Evolutionary conservation across 2,888 invertebrate genomes (phyloP).

Genomic region (Mythimna lalbum): DNA sequence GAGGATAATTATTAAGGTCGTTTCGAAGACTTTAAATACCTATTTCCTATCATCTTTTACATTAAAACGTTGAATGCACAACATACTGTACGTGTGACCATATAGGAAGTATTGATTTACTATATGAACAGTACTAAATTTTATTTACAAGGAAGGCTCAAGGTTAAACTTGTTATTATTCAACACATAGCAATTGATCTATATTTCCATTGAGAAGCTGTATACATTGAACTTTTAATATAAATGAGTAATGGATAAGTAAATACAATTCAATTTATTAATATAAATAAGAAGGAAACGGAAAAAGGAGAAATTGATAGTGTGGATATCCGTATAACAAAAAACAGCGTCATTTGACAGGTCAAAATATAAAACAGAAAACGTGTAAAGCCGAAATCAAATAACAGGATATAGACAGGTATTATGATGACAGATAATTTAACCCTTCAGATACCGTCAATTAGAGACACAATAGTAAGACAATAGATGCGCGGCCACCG

Average conservation of each 20-base stretch:
- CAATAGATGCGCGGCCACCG: no score
- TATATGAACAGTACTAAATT: neutral
- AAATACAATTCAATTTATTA: no score
- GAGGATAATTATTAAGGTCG: slow-evolving; percentile 22
- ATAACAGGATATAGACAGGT: neutral
- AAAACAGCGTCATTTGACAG: neutral
- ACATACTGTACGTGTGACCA: neutral
- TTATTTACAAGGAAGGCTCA: slow-evolving; percentile 24
- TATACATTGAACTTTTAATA: neutral
- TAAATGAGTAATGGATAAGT: no score
- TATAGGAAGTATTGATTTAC: neutral
- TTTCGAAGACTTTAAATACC: slow-evolving; percentile 19
- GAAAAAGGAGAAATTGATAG: neutral
- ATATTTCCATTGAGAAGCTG: slow-evolving; percentile 2
- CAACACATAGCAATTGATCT: neutral
- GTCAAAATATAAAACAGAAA: no score
- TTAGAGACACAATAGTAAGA: no score
- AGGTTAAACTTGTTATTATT: slow-evolving; percentile 3
- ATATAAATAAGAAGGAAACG: neutral
- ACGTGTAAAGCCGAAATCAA: neutral
- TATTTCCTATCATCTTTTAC: slow-evolving; percentile 10
- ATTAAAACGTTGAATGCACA: slow-evolving; percentile 3
- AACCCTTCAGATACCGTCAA: no score
- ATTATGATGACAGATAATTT: neutral
- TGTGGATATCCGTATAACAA: neutral